Percentiles rank a stretch among this genome's conserved stretches.
phyloP scores from a whole-genome alignment of 2,888 invertebrate genomes.

The Mylabris sibirica region DNA sequence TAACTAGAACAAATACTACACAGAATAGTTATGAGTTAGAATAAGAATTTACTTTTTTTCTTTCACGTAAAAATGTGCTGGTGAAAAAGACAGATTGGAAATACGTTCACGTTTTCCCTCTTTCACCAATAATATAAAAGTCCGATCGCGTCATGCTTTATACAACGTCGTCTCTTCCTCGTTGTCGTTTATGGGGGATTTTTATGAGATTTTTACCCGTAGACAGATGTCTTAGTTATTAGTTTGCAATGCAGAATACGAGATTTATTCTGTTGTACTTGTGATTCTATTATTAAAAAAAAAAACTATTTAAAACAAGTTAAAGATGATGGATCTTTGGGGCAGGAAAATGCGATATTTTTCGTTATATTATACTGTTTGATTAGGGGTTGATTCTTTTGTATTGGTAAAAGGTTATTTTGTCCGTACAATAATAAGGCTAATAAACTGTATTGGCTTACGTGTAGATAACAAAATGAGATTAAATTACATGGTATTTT shows the following conservation, averaged over 20 bases:
- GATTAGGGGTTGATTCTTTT: conserved; percentile 27
- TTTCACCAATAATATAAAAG: conserved; percentile 47
- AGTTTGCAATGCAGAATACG: conserved; percentile 56
- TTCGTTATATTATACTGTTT: conserved; percentile 17
- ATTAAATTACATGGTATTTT: conserved; percentile 28
- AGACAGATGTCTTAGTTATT: conserved; percentile 56
- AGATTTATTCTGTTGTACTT: conserved; percentile 48
- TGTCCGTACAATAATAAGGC: conserved; percentile 26
- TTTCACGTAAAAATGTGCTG: conserved; percentile 19
- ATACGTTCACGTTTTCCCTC: conserved; percentile 56
- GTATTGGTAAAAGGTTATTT: conserved; percentile 21
- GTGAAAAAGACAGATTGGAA: conserved; percentile 57
- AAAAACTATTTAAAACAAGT: neutral
- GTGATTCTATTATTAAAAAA: conserved; percentile 2
- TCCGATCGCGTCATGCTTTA: conserved; percentile 51
- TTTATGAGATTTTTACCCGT: conserved; percentile 55
- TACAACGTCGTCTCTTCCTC: conserved; percentile 38
- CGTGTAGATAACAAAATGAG: conserved; percentile 25
- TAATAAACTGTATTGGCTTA: conserved; percentile 32
- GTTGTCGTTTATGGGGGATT: conserved; percentile 48
- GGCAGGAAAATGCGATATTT: neutral
- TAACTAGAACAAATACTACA: conserved; percentile 57
- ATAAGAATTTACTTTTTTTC: neutral
- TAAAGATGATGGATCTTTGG: neutral
- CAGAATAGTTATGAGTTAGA: conserved; percentile 42